A percentile compares a stretch with the other conserved stretches of the same genome.
These are phyloP conservation scores for Muschampia plurimacula DNA, from an alignment of 2,888 invertebrate genomes.

Conservation along the genomic window DNA sequence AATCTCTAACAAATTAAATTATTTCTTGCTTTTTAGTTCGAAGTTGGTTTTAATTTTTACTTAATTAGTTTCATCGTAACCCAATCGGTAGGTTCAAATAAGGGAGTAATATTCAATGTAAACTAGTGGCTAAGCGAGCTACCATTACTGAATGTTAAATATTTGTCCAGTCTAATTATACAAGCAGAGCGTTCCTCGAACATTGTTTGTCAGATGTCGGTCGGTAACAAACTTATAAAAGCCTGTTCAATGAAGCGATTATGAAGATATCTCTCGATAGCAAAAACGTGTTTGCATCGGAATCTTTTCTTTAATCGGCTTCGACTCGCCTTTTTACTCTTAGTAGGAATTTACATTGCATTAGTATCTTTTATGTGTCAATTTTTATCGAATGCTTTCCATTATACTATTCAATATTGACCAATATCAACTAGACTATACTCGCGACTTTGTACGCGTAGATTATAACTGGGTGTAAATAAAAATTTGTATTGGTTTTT, in stretches of 20 bases:
- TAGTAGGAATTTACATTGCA: conserved; percentile 28
- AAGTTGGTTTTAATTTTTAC: too few species aligned
- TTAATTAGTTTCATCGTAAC: too few species aligned
- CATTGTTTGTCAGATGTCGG: conserved; percentile 19
- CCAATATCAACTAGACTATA: neutral
- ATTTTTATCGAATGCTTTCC: neutral
- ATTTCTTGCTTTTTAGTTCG: too few species aligned
- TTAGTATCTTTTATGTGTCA: neutral
- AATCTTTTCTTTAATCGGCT: conserved; percentile 36
- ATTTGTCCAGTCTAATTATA: neutral
- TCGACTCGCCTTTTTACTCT: conserved; percentile 27
- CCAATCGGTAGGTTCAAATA: too few species aligned
- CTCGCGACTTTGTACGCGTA: too few species aligned
- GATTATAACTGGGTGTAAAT: too few species aligned
- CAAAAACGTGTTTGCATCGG: conserved; percentile 42
- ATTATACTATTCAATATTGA: neutral
- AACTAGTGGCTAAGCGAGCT: neutral
- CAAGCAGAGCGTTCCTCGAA: neutral
- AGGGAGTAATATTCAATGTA: neutral
- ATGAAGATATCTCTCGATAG: conserved; percentile 41
- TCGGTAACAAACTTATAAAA: conserved; percentile 39
- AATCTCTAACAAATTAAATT: too few species aligned
- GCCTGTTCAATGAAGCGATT: conserved; percentile 41
- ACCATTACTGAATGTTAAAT: conserved; percentile 2
- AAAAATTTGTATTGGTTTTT: too few species aligned